These are phyloP conservation scores for Mormyrus proboscirostris DNA, from an alignment of 2,797 vertebrate species.

Conservation along the genomic window DNA sequence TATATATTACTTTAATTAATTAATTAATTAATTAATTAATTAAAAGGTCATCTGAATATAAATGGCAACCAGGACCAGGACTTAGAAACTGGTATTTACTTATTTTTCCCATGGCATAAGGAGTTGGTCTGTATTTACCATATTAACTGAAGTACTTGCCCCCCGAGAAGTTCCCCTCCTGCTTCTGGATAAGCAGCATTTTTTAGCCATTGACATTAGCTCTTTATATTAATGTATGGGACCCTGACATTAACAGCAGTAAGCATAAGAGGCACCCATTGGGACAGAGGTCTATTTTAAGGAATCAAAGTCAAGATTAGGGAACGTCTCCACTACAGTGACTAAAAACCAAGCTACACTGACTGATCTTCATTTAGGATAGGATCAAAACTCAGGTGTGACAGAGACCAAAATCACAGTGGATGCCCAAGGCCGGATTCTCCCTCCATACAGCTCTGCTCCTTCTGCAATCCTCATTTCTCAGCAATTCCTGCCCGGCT, in stretches of 20 bases:
- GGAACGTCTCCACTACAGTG: slow-evolving; percentile 27
- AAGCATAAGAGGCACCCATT: not conserved
- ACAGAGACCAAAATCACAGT: not conserved
- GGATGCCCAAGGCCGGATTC: not conserved
- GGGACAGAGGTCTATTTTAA: slow-evolving; percentile 59
- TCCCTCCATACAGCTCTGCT: not conserved
- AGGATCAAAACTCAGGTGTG: not conserved
- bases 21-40: not conserved
- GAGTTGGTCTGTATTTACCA: not conserved
- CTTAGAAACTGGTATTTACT: not conserved
- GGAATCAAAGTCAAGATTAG: slow-evolving; percentile 35
- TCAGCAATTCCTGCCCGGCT: not conserved
- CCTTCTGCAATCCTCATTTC: not conserved
- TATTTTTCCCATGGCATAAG: not conserved
- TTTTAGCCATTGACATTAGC: not conserved
- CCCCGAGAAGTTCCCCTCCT: not conserved
- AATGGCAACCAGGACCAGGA: not conserved
- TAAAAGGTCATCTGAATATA: not conserved
- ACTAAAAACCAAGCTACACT: not conserved
- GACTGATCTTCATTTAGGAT: not conserved
- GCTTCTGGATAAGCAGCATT: not conserved
- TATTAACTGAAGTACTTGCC: not conserved
- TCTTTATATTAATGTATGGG: not conserved
- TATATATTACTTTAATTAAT: not conserved
- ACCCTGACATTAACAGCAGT: not conserved